Evolutionary conservation across 2,888 invertebrate species (phyloP), one percentile per base, ranked within the genome.

Genomic region (Cryptocheilus praepositus): DNA sequence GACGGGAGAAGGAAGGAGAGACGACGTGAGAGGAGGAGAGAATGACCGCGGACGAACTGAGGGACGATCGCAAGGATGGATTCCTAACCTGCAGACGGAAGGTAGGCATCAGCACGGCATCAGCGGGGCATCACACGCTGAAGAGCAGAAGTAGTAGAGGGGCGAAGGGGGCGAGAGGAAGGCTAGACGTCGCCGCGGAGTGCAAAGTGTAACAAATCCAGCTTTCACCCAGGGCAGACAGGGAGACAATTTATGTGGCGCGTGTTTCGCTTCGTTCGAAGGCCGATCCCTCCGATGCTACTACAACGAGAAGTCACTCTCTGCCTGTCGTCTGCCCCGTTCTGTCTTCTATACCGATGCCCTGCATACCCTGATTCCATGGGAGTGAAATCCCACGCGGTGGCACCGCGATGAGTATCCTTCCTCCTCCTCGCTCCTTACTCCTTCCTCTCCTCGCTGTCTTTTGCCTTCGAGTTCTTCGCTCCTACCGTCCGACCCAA

Each of bases 181-280:
- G 79, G 77, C 85, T 85, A 84, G 86, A 86, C 82, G 82, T 84
- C 81, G 82, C 73, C 79, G 79, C 68, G 79, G 83, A 86, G 87
- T 87, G 88, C 85, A 87, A 88, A 88, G 86, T 88, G 86, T 87
- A 87, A 88, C 88, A 88, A 88, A 88, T 88, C 88, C 88, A 88
- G 87, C 88, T 88, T 88, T 88, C 87, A 88, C 85, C 83, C 84
- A 81, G 65, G 80, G 80, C 81, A 84, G 88, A 87, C 87, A 86
- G 84, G 81, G 82, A 82, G 87, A 88, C 85, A 87, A 88, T 88
- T 88, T 88, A 88, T 88, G 87, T 87, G 86, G 85, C 86, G 85
- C 85, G 84, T 83, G 83, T 86, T 86, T 85, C 84, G 83, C 85
- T 84, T 82, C 80, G 82, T 85, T 85, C 79, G 81, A 77, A 79